Conservation (phyloP, 2,888 invertebrate species). For the Anorthoa munda region DNA sequence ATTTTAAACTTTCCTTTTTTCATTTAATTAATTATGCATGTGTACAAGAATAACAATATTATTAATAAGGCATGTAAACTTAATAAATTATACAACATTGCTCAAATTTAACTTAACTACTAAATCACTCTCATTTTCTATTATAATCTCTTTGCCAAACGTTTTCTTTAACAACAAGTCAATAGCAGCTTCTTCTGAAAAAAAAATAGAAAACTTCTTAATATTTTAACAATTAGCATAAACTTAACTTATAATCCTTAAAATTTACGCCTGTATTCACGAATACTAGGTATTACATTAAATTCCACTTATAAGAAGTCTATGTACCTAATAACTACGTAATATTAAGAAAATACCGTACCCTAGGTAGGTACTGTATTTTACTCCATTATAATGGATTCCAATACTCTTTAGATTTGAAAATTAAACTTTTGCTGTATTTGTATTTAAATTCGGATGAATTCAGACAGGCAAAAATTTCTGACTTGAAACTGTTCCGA, state of each 20-base stretch:
- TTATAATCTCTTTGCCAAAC: conserved; percentile 90
- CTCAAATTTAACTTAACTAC: conserved; percentile 85
- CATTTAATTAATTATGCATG: conserved; percentile 65
- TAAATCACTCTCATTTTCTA: conserved; percentile 88
- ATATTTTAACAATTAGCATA: background rate
- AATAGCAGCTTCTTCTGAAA: conserved; percentile 92
- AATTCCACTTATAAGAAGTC: no score
- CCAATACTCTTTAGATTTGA: background rate
- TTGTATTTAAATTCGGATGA: background rate
- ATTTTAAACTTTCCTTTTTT: conserved; percentile 56
- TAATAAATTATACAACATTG: conserved; percentile 78
- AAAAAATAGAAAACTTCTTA: conserved; percentile 33
- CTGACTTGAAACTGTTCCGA: conserved; percentile 14
- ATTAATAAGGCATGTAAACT: conserved; percentile 71
- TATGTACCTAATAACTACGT: no score
- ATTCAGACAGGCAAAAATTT: background rate
- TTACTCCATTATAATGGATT: background rate
- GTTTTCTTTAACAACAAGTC: conserved; percentile 91
- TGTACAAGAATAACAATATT: conserved; percentile 79
- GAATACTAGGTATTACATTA: no score
- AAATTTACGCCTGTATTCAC: no score
- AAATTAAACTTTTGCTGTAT: background rate
- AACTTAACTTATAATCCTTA: no score
- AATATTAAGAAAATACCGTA: no score
- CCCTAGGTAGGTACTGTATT: no score